Conservation (phyloP, 2,113 vertebrate species). For the Archilochus colubris region DNA sequence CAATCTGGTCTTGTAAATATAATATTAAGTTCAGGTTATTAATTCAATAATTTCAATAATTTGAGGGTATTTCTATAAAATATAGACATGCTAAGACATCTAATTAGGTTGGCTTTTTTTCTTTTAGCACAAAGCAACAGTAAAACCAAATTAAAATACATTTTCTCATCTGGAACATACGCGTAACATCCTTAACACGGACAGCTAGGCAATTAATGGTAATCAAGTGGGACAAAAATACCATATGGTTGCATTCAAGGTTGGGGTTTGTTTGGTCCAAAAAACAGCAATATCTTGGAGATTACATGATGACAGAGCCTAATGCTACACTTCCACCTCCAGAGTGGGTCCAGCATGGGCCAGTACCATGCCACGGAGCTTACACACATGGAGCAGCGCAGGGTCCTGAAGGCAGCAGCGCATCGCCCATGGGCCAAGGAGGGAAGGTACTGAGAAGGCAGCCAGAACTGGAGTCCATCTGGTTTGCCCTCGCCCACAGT, state of each 20-base stretch:
- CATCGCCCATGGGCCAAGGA: accelerated
- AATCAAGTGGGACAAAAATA: background rate
- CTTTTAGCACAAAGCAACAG: background rate
- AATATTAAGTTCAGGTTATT: background rate
- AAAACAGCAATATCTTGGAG: background rate
- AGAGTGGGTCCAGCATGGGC: background rate
- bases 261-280: background rate
- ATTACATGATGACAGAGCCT: background rate
- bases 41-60: background rate
- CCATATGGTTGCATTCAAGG: background rate
- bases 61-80: background rate
- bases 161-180: background rate
- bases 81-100: background rate
- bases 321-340: background rate
- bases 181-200: background rate
- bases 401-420: accelerated
- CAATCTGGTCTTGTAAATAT: background rate
- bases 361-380: accelerated
- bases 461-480: background rate
- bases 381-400: background rate
- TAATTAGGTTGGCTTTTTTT: background rate
- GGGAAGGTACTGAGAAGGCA: accelerated
- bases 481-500: background rate
- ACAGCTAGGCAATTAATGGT: background rate
- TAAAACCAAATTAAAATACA: background rate